phyloP scores from a whole-genome alignment of 1,140 invertebrate genomes.

The Paraescarpia echinospica region DNA sequence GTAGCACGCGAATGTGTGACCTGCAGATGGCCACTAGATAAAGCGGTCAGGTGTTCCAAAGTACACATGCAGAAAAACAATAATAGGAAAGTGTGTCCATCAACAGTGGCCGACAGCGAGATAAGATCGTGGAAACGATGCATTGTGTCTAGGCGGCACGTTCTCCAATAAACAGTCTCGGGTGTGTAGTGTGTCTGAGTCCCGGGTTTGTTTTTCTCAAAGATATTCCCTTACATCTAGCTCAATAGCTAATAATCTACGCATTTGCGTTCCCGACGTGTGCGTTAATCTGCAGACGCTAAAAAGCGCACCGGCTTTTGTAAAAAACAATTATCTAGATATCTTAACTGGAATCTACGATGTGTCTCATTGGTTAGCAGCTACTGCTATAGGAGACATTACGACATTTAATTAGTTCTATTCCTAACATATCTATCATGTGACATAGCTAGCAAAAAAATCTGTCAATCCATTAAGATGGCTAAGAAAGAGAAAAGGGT shows the following conservation, averaged over 20 bases:
- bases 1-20: neutral
- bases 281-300: neutral
- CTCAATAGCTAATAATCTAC: neutral
- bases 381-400: too few relatives aligned
- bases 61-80: neutral
- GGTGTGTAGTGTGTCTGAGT: too few relatives aligned
- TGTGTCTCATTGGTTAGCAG: too few relatives aligned
- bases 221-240: neutral
- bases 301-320: neutral
- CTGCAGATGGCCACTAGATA: neutral
- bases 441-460: too few relatives aligned
- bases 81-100: neutral
- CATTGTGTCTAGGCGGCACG: neutral
- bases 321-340: neutral
- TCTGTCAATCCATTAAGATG: too few relatives aligned
- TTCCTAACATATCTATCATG: too few relatives aligned
- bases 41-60: neutral
- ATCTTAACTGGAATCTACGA: neutral
- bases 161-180: neutral
- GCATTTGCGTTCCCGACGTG: too few relatives aligned
- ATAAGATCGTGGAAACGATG: neutral
- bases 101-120: neutral
- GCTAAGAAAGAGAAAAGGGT: too few relatives aligned
- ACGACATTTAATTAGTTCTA: too few relatives aligned
- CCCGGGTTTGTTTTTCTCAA: neutral